Evolutionary conservation across 2,888 invertebrate species (phyloP).

Genomic region (Folsomia candida): DNA sequence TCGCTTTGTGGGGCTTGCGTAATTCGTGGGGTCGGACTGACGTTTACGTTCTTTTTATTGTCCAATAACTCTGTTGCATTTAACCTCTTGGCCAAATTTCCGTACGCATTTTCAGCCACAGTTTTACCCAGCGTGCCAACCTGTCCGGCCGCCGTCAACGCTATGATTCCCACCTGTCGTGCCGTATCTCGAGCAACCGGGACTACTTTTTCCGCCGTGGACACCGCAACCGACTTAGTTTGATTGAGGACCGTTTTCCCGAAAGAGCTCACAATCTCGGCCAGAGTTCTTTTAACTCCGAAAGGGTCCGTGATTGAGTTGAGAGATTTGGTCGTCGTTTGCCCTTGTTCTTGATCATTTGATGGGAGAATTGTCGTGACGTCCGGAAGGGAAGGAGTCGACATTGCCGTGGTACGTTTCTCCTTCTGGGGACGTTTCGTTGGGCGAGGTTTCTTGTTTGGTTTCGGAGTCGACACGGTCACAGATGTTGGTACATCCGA

Average conservation of each 20-base stretch:
- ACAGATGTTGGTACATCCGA: no score
- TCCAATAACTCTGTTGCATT: not conserved
- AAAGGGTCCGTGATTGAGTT: not conserved
- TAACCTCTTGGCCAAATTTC: not conserved
- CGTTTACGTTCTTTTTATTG: no score
- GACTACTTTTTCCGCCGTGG: not conserved
- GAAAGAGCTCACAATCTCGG: not conserved
- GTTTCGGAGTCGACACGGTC: no score
- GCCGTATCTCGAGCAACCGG: not conserved
- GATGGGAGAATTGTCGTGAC: not conserved
- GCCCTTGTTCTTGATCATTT: no score
- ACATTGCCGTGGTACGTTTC: not conserved
- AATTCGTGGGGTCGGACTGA: no score
- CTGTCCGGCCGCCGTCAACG: not conserved
- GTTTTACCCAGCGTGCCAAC: not conserved
- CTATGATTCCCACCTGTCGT: not conserved
- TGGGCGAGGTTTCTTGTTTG: not conserved
- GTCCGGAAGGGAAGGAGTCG: not conserved
- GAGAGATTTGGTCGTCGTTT: not conserved
- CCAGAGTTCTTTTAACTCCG: conserved; percentile 4
- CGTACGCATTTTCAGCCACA: not conserved
- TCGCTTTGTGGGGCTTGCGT: no score
- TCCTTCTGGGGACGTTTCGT: not conserved
- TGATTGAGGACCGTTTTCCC: not conserved
- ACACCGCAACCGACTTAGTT: not conserved